Evolutionary conservation across 2,797 vertebrate species (phyloP).

Genomic region (Heliangelus exortis): DNA sequence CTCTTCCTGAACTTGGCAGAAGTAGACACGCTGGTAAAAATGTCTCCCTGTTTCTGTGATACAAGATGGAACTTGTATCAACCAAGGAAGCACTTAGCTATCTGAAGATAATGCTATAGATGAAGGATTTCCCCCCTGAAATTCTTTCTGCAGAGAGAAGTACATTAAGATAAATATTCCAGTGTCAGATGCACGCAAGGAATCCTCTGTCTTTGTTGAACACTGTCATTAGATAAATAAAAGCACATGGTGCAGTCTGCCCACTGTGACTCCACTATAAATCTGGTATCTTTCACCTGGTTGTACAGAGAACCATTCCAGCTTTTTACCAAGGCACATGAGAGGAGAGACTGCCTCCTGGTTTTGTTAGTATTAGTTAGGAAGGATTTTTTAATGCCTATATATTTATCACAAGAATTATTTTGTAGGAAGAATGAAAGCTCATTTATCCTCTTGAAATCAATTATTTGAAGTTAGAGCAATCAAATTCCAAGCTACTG

Average conservation of each 20-base stretch:
- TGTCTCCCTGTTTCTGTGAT: not conserved
- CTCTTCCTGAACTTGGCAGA: not conserved
- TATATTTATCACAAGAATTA: not conserved
- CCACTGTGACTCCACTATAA: not conserved
- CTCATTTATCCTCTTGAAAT: not conserved
- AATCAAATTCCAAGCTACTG: not conserved
- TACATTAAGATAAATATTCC: not conserved
- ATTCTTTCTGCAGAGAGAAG: not conserved
- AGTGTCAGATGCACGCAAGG: not conserved
- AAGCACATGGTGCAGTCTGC: accelerated
- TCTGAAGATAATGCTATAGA: not conserved
- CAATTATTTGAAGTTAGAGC: conserved; percentile 19
- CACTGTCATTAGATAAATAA: not conserved
- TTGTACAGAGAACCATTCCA: not conserved
- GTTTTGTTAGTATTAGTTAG: not conserved
- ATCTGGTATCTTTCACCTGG: not conserved
- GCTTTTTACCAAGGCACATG: not conserved
- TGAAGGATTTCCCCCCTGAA: not conserved
- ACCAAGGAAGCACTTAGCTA: conserved; percentile 11
- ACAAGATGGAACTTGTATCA: not conserved
- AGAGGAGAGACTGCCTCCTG: not conserved
- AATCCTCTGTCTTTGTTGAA: not conserved
- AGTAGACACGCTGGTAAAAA: not conserved
- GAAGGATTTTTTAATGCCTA: not conserved
- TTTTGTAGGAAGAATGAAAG: not conserved